Conservation (phyloP, 2,797 vertebrate genomes). For the Pseudochirops corinnae region DNA sequence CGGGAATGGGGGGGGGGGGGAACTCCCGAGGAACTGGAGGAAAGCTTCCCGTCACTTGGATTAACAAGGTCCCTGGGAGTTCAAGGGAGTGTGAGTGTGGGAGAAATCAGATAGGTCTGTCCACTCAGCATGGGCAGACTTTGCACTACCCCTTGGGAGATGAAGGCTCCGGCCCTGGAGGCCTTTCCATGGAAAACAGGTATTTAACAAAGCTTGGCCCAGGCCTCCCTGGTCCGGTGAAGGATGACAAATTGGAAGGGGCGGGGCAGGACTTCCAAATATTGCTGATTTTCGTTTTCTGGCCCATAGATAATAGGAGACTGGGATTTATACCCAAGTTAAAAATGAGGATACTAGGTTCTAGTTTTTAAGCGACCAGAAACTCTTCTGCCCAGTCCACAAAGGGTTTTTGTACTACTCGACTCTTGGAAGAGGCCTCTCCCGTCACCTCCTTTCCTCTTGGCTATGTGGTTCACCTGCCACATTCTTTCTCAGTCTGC, state of each 20-base stretch:
- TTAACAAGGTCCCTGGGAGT: neutral
- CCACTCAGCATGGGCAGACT: neutral
- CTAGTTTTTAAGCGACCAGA: neutral
- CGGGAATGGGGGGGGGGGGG: neutral
- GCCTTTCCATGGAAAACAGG: neutral
- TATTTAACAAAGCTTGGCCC: neutral
- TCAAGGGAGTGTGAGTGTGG: neutral
- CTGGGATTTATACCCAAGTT: neutral
- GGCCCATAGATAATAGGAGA: neutral
- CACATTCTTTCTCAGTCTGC: neutral
- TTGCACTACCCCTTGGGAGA: neutral
- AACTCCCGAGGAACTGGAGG: fast-evolving
- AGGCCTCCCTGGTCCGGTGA: neutral
- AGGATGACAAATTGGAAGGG: neutral
- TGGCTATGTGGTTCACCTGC: neutral
- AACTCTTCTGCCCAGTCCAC: neutral
- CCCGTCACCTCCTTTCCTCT: neutral
- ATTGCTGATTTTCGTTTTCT: neutral
- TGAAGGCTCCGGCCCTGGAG: neutral
- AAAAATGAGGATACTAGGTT: neutral
- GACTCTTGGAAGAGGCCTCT: neutral
- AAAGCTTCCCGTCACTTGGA: neutral
- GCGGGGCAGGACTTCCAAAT: neutral
- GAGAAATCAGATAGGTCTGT: neutral
- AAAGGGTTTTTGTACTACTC: neutral